These are phyloP conservation scores for Sturmia bella DNA, from an alignment of 2,888 invertebrate species.

Conservation along the genomic window DNA sequence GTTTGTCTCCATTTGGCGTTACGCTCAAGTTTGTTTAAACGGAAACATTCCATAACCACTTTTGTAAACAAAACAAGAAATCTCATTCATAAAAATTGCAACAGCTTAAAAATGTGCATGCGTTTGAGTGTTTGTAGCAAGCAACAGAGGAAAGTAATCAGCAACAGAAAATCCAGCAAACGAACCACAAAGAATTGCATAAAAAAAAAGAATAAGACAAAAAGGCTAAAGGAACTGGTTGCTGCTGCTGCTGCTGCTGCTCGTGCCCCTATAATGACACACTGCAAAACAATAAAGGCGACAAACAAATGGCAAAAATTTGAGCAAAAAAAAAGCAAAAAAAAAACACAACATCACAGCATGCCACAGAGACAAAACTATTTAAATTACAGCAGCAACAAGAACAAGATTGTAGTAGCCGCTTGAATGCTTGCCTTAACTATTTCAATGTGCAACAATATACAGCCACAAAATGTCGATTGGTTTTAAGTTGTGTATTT, in stretches of 20 bases:
- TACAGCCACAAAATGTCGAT: constrained; percentile 51
- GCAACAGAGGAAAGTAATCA: constrained; percentile 66
- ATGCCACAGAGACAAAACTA: constrained; percentile 45
- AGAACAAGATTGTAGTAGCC: constrained; percentile 50
- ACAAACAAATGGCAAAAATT: constrained; percentile 31
- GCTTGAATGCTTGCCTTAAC: constrained; percentile 35
- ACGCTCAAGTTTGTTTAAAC: constrained; percentile 67
- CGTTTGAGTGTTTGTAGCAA: constrained; percentile 1
- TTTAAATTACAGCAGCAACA: constrained; percentile 41
- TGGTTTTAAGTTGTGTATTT: constrained; percentile 59
- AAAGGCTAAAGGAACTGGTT: constrained; percentile 52
- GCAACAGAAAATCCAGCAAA: constrained; percentile 50
- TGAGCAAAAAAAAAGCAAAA: neutral
- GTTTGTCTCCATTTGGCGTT: constrained; percentile 50
- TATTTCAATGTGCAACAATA: constrained; percentile 36
- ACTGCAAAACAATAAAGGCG: constrained; percentile 36
- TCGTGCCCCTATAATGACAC: constrained; percentile 66
- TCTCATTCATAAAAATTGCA: constrained; percentile 70
- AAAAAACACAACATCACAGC: constrained; percentile 30
- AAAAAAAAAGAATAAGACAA: constrained; percentile 17
- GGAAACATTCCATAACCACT: constrained; percentile 70
- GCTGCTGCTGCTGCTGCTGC: constrained; percentile 63
- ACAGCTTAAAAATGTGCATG: constrained; percentile 19
- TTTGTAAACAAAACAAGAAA: constrained; percentile 68
- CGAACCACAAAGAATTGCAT: constrained; percentile 42